These are phyloP conservation scores for Pyrgilauda ruficollis DNA, from an alignment of 2,113 vertebrate genomes.

Conservation along the genomic window DNA sequence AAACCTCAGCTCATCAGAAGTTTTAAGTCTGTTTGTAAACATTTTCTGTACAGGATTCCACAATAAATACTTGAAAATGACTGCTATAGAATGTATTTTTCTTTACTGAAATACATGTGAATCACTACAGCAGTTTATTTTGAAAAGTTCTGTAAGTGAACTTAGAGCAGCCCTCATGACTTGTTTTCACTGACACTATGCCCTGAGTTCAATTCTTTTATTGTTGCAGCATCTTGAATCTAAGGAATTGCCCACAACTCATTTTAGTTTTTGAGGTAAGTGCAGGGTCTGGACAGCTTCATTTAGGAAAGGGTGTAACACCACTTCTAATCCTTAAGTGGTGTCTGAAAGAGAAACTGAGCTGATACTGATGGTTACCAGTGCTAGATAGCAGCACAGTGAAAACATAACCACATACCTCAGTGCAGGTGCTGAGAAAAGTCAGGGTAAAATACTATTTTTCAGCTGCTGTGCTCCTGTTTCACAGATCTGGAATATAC, in stretches of 20 bases:
- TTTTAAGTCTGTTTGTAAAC: not conserved
- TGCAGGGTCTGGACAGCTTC: not conserved
- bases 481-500: not conserved
- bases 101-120: not conserved
- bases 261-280: not conserved
- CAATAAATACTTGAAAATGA: not conserved
- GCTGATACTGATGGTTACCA: not conserved
- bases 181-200: not conserved
- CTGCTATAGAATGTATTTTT: too few relatives aligned
- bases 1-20: not conserved
- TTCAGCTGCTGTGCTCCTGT: not conserved
- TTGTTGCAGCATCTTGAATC: not conserved
- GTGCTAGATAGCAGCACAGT: not conserved
- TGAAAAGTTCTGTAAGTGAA: not conserved
- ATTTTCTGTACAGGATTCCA: not conserved
- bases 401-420: accelerated
- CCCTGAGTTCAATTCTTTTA: accelerated
- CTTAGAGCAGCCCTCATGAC: not conserved
- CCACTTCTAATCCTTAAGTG: not conserved
- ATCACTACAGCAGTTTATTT: not conserved
- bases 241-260: not conserved
- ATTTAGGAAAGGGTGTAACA: not conserved
- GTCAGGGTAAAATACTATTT: not conserved
- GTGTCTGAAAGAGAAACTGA: not conserved
- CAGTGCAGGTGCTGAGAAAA: not conserved